Conservation (phyloP, 1,140 invertebrate species). For the Prorops nasuta region DNA sequence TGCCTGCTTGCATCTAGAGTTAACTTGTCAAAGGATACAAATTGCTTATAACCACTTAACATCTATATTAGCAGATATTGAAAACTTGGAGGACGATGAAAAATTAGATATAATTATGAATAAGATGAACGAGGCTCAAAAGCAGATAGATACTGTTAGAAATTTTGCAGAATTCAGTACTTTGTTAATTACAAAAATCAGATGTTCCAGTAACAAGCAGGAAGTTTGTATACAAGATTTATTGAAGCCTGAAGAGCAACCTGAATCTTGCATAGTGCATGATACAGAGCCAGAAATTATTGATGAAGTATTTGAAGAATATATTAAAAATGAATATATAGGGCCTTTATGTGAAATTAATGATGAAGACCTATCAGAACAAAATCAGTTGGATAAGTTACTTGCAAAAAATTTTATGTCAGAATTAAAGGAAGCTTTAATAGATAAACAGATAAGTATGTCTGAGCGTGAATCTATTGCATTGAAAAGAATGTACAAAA, state of each 20-base stretch:
- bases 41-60: conserved; percentile 34
- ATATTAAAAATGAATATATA: conserved; percentile 49
- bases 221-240: not conserved
- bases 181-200: conserved; percentile 35
- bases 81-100: conserved; percentile 23
- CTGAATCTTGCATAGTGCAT: conserved; percentile 20
- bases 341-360: conserved; percentile 37
- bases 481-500: conserved; percentile 38
- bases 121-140: conserved; percentile 37
- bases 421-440: conserved; percentile 48
- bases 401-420: conserved; percentile 47
- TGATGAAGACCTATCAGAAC: conserved; percentile 26
- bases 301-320: conserved; percentile 55
- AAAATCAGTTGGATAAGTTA: conserved; percentile 38
- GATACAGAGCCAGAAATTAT: conserved; percentile 42
- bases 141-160: conserved; percentile 40
- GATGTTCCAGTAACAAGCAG: conserved; percentile 7
- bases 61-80: conserved; percentile 39
- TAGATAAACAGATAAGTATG: conserved; percentile 49
- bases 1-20: conserved; percentile 42
- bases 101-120: conserved; percentile 20
- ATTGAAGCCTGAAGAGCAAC: not conserved
- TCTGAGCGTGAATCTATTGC: conserved; percentile 46
- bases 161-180: conserved; percentile 42
- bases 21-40: conserved; percentile 45